phyloP scores from a whole-genome alignment of 2,888 invertebrate species.

The Drosophila testacea region DNA sequence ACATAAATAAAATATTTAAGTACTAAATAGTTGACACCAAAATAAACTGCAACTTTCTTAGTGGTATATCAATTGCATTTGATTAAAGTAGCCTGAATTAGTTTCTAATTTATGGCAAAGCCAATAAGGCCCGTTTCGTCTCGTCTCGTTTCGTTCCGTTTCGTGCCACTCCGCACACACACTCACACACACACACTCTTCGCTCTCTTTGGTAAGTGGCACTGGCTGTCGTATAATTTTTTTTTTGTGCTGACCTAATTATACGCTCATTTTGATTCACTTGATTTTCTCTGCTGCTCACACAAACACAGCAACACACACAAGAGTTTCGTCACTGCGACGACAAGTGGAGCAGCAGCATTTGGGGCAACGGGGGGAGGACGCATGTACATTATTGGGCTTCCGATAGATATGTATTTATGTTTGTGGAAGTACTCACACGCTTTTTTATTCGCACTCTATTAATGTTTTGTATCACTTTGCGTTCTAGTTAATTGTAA shows the following conservation, averaged over 20 bases:
- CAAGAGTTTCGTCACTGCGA: conserved; percentile 76
- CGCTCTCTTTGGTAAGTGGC: conserved; percentile 79
- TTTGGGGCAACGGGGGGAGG: conserved; percentile 79
- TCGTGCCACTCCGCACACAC: conserved; percentile 9
- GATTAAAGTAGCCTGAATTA: conserved; percentile 67
- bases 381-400: conserved; percentile 64
- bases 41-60: conserved; percentile 33
- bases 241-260: conserved; percentile 83
- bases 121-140: conserved; percentile 36
- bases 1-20: conserved; percentile 6
- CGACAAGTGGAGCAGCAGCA: conserved; percentile 79
- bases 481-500: conserved; percentile 51
- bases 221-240: conserved; percentile 69
- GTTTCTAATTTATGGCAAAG: conserved; percentile 64
- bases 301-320: conserved; percentile 46
- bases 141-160: conserved; percentile 44
- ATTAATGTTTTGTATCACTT: conserved; percentile 60
- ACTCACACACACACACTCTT: conserved; percentile 32
- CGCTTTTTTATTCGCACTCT: conserved; percentile 53
- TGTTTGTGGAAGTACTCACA: conserved; percentile 47
- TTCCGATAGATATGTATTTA: conserved; percentile 43
- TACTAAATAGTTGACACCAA: conserved; percentile 4
- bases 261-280: conserved; percentile 82
- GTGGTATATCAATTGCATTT: conserved; percentile 57
- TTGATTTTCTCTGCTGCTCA: conserved; percentile 80